These are phyloP conservation scores for Sarcophilus harrisii DNA, from an alignment of 2,797 vertebrate genomes.

Conservation along the genomic window DNA sequence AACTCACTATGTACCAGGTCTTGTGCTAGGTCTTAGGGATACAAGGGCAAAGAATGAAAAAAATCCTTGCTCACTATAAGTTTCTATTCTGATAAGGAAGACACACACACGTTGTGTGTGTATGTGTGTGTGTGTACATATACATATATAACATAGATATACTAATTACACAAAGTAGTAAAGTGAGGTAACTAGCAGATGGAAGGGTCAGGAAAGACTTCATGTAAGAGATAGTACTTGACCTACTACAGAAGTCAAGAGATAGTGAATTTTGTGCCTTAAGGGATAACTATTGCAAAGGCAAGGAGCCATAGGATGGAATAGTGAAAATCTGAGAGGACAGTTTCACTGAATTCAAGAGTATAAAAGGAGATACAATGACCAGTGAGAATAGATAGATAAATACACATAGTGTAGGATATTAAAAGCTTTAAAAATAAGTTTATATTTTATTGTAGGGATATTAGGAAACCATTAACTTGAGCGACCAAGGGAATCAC, in stretches of 20 bases:
- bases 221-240: not conserved
- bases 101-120: not conserved
- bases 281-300: not conserved
- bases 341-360: not conserved
- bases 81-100: not conserved
- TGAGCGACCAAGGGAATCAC: not conserved
- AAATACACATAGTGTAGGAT: not conserved
- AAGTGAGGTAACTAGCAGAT: not conserved
- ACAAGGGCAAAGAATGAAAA: not conserved
- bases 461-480: not conserved
- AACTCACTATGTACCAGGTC: not conserved
- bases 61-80: not conserved
- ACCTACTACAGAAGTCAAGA: not conserved
- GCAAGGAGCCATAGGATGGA: not conserved
- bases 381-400: not conserved
- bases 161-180: not conserved
- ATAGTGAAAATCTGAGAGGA: not conserved
- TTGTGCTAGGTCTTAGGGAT: not conserved
- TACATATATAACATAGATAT: too few relatives aligned
- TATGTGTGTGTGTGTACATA: too few relatives aligned
- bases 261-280: not conserved
- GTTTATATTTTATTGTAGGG: not conserved
- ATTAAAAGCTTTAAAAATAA: not conserved
- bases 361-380: not conserved
- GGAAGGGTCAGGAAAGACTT: not conserved